phyloP scores from a whole-genome alignment of 1,140 invertebrate species.

The Drosophila burlai region DNA sequence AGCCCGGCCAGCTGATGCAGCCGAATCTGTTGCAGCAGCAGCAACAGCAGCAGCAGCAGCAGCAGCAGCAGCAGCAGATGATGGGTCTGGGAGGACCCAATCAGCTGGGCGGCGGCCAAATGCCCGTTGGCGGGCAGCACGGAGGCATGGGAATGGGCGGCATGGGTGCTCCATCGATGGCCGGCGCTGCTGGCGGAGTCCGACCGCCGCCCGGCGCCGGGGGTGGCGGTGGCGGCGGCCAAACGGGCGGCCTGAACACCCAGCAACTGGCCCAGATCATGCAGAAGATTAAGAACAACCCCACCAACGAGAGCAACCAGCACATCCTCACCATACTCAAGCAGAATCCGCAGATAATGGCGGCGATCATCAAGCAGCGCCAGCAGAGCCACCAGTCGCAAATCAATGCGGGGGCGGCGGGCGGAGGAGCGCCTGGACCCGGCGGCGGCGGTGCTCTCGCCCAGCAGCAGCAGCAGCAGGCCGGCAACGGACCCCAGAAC shows the following conservation, averaged over 20 bases:
- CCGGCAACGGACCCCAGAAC: conserved; percentile 82
- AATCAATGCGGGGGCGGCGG: conserved; percentile 76
- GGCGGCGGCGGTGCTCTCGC: conserved; percentile 80
- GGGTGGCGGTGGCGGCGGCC: conserved; percentile 65
- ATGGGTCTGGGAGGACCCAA: conserved; percentile 65
- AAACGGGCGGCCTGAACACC: conserved; percentile 90
- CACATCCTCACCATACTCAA: conserved; percentile 97
- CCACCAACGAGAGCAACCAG: conserved; percentile 94
- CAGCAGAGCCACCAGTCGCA: conserved; percentile 89
- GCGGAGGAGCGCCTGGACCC: conserved; percentile 66
- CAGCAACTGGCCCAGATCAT: conserved; percentile 95
- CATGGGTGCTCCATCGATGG: conserved; percentile 63
- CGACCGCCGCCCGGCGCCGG: conserved; percentile 84
- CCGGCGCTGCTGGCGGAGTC: conserved; percentile 52
- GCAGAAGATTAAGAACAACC: conserved; percentile 94
- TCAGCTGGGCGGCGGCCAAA: conserved; percentile 79
- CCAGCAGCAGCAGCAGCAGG: conserved; percentile 87
- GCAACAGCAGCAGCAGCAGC: conserved; percentile 71
- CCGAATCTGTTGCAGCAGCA: conserved; percentile 65
- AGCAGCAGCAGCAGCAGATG: conserved; percentile 85
- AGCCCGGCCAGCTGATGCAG: conserved; percentile 85
- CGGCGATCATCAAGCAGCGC: conserved; percentile 97
- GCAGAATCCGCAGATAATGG: conserved; percentile 97
- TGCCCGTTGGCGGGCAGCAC: conserved; percentile 63
- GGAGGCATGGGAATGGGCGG: conserved; percentile 63